Evolutionary conservation across 2,113 vertebrate species (phyloP), one percentile per base, ranked within the genome.

Genomic region (Ictalurus furcatus): DNA sequence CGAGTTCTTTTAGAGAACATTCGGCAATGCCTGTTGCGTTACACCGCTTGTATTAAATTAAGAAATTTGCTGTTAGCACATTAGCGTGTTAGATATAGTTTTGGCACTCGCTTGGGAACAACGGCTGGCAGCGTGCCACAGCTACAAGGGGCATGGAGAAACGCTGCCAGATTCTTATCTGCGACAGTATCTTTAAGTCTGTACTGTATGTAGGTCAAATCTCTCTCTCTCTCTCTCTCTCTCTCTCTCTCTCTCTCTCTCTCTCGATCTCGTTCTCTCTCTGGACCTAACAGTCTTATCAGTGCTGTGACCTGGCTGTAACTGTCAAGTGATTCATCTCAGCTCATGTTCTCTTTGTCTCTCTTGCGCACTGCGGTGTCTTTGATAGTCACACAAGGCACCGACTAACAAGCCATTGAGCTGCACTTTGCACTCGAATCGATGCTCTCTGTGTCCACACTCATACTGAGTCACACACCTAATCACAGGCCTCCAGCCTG

Each of bases 51-150:
- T 56, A 25, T 79, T 87, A 78, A 58, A 48, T 78, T 63, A 44
- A 44, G 73, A 61, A 87, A 63, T 58, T 63, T 25, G 16, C 37
- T 74, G 25, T 83, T 61, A 44, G 12, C 65, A 44, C 30, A 56
- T 78, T 71, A 71, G 48, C 13, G 21, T 61, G 48, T 81, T 81
- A 34, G 88, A 81, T 56, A 56, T 30, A 58, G n/a, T 52, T 79
- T 30, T 59, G 65, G 82, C 88, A 74, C 56, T 74, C 25, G 74
- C 54, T 63, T 44, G 30, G 34, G n/a, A 71, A 23, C 79, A 69
- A 54, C 37, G n/a, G 44, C 84, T 86, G 87, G 87, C 81, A 59
- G 71, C 17, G 74, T 89, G 92, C 93, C 90, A 92, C 85, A 76
- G 73, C 40, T 89, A 69, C 84, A 13, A 91, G 91, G 85, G 78